These are phyloP conservation scores for Andrena marginata DNA, from an alignment of 2,888 invertebrate genomes.

Conservation along the genomic window DNA sequence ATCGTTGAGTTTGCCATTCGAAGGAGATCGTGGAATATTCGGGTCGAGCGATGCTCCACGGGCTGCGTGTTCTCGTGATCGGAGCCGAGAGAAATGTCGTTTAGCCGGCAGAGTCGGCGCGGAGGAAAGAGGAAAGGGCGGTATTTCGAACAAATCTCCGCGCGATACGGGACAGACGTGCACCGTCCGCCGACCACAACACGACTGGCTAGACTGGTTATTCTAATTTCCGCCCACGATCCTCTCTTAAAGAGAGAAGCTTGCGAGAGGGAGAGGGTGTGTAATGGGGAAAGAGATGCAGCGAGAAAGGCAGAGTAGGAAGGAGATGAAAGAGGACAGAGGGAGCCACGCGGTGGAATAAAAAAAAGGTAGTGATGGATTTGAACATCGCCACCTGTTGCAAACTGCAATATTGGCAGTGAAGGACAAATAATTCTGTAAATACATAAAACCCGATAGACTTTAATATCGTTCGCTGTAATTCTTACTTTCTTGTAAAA, in stretches of 20 bases:
- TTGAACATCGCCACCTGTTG: conserved; percentile 24
- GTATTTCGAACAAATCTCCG: conserved; percentile 22
- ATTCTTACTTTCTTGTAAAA: too few relatives aligned
- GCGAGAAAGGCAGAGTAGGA: conserved; percentile 18
- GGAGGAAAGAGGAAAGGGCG: not conserved
- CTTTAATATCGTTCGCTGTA: not conserved
- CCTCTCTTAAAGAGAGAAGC: conserved; percentile 58
- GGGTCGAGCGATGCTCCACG: not conserved
- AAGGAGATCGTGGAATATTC: conserved; percentile 12
- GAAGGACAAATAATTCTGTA: not conserved
- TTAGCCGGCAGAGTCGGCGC: not conserved
- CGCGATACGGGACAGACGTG: conserved; percentile 38
- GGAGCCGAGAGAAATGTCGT: not conserved
- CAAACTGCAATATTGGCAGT: not conserved
- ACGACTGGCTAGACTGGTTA: conserved; percentile 80
- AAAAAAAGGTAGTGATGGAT: conserved; percentile 38
- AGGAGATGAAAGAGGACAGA: conserved; percentile 43
- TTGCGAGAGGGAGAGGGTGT: conserved; percentile 30
- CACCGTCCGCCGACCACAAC: conserved; percentile 68
- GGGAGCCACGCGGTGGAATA: conserved; percentile 48
- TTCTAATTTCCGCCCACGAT: conserved; percentile 82
- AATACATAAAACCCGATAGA: not conserved
- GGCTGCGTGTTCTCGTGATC: not conserved
- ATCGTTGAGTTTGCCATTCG: conserved; percentile 35
- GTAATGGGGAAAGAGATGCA: conserved; percentile 20